These are phyloP conservation scores for Virgularia gustaviana DNA, from an alignment of 92 coral and sea anemone species.

Conservation along the genomic window DNA sequence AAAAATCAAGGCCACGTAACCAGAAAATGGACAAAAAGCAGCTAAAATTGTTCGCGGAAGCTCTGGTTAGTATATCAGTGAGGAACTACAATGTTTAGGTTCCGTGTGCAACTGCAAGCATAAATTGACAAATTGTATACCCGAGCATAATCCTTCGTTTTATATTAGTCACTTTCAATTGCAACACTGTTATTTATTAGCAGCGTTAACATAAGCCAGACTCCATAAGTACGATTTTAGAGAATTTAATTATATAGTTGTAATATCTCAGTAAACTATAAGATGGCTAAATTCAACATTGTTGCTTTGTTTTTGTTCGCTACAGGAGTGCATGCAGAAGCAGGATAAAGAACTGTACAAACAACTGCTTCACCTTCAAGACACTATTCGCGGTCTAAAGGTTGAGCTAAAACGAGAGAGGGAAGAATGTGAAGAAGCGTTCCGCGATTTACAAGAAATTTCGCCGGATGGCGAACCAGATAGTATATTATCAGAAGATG, in stretches of 20 bases:
- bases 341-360: conserved; percentile 28
- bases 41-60: neutral
- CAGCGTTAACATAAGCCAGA: too few relatives aligned
- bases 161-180: too few relatives aligned
- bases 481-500: neutral
- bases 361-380: conserved; percentile 10
- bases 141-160: too few relatives aligned
- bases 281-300: neutral
- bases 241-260: too few relatives aligned
- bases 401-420: conserved; percentile 17
- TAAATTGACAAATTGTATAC: too few relatives aligned
- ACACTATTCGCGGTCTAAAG: conserved; percentile 13
- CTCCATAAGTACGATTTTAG: too few relatives aligned
- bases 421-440: conserved; percentile 31
- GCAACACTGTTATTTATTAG: too few relatives aligned
- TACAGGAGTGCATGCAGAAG: conserved; percentile 25
- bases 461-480: neutral
- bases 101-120: neutral
- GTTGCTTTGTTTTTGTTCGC: neutral
- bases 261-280: too few relatives aligned
- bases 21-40: conserved; percentile 1
- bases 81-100: neutral
- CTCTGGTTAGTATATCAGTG: conserved; percentile 19
- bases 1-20: neutral
- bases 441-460: conserved; percentile 19